Conservation (phyloP, 2,113 vertebrate species). For the Ochotona curzoniae region DNA sequence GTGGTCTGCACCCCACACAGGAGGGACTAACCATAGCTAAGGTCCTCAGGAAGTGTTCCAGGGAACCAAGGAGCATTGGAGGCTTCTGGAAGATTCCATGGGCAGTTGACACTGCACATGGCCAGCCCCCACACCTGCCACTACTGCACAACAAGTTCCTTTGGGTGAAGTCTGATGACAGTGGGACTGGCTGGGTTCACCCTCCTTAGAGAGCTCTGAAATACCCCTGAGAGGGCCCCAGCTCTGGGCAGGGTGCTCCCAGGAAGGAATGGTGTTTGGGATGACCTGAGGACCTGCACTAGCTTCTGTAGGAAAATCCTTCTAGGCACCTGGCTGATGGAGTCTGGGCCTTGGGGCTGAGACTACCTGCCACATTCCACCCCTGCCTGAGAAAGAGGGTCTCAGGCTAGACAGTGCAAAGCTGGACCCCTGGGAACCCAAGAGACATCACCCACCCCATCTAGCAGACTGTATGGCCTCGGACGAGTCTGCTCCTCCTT, state of each 20-base stretch:
- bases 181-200: background rate
- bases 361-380: background rate
- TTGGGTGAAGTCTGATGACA: background rate
- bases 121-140: background rate
- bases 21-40: background rate
- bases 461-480: background rate
- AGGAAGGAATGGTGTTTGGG: background rate
- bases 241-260: conserved; percentile 18
- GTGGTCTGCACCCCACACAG: background rate
- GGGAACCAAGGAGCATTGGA: background rate
- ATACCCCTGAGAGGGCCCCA: background rate
- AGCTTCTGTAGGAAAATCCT: background rate
- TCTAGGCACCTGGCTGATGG: background rate
- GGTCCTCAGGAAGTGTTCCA: conserved; percentile 23
- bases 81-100: background rate
- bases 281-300: background rate
- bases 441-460: background rate
- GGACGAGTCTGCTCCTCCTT: background rate
- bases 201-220: background rate
- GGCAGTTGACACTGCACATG: background rate
- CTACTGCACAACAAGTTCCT: background rate
- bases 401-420: background rate
- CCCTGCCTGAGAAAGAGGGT: background rate
- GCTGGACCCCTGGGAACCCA: background rate
- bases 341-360: background rate